Evolutionary conservation across 1,140 invertebrate species (phyloP), one percentile per base, ranked within the genome.

Genomic region (Geopemphigus sp.): DNA sequence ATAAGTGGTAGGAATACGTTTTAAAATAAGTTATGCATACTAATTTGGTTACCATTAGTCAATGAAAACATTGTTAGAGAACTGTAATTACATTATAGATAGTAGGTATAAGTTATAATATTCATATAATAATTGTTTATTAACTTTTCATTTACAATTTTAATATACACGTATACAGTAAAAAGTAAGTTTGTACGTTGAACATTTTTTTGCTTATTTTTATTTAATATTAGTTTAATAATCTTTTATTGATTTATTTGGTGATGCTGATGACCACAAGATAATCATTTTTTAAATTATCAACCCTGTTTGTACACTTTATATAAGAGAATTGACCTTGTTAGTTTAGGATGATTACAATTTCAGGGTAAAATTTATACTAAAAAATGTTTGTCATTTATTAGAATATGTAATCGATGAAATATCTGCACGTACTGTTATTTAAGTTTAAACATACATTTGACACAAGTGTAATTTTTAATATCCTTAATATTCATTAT

Each of bases 211-310:
- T n/a, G n/a, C n/a, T 45, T 45, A 45, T 45, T 45, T 45, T 45
- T 45, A 45, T 45, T 45, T 5, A 45, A 11, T 11, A 45, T 45
- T 45, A 45, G 11, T 5, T 45, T 45, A 45, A 45, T 45, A n/a
- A n/a, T n/a, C n/a, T n/a, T n/a, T n/a, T 11, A 32, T 70, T 11
- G 66, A 70, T 70, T 70, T 70, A 50, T 70, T 53, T 24, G n/a
- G 53, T 24, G 50, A 72, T 15, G 24, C n/a, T n/a, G n/a, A 54
- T 54, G 68, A 72, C 22, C 14, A 72, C 4, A 50, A 72, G 54
- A 54, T 72, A 10, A 54, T 72, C 54, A 10, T 29, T 72, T n/a
- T 72, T 72, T 66, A 22, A 66, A 66, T 39, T 45, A 66, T 66
- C 32, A 66, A 22, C n/a, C 10, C 22, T 39, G 63, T 29, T 1